These are phyloP conservation scores for Prietella phreatophila DNA, from an alignment of 2,113 vertebrate species.

Conservation along the genomic window DNA sequence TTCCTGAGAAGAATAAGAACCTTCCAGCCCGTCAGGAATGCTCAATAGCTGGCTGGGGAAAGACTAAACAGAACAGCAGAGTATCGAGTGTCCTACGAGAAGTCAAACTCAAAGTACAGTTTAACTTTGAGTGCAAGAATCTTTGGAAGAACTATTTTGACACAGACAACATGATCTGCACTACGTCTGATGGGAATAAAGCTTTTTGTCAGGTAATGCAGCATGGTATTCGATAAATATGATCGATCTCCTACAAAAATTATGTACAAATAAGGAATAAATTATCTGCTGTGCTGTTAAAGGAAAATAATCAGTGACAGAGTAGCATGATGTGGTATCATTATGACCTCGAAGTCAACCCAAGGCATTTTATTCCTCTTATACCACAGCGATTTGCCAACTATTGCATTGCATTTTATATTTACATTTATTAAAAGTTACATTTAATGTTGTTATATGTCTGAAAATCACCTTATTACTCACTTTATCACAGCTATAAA, in stretches of 20 bases:
- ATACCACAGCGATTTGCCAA: neutral
- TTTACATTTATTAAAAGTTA: neutral
- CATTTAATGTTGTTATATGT: neutral
- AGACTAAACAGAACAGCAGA: neutral
- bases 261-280: no score
- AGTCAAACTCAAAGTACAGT: conserved; percentile 22
- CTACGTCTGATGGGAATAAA: conserved; percentile 7
- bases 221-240: neutral
- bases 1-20: conserved; percentile 20
- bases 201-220: conserved; percentile 51
- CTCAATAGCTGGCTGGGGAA: conserved; percentile 52
- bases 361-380: neutral
- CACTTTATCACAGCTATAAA: no score
- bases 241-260: no score
- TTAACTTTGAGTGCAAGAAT: conserved; percentile 19
- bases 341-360: no score
- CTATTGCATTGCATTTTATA: no score
- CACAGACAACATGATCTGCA: conserved; percentile 46
- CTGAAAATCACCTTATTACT: no score
- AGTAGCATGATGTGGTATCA: neutral
- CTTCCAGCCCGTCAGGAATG: conserved; percentile 23
- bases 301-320: neutral
- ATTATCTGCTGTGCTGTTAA: neutral
- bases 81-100: conserved; percentile 47
- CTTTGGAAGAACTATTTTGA: conserved; percentile 4